A percentile compares a stretch with the other conserved stretches of the same genome.
Evolutionary conservation across 2,797 vertebrate genomes (phyloP).

Genomic region (Gadopsis bispinosus): DNA sequence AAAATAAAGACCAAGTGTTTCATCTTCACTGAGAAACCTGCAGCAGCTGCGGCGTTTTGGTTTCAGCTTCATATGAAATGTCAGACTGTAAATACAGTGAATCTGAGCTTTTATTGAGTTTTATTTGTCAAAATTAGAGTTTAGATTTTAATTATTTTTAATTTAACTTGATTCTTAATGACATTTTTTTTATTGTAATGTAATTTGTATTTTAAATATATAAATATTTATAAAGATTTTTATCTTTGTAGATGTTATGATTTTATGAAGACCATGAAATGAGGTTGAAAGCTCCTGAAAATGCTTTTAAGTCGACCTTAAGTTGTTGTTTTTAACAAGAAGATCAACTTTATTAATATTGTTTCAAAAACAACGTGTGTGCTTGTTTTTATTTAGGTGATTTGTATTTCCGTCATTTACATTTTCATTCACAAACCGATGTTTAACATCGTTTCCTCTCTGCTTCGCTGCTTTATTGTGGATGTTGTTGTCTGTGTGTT

Average conservation of each 20-base stretch:
- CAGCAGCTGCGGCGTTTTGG: slow-evolving; percentile 20
- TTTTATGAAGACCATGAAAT: not conserved
- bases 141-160: not conserved
- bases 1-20: not conserved
- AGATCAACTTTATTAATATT: too few relatives aligned
- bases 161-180: too few relatives aligned
- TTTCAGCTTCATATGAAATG: not conserved
- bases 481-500: slow-evolving; percentile 46
- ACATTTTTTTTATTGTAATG: not conserved
- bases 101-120: not conserved
- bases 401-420: not conserved
- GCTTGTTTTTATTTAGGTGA: not conserved
- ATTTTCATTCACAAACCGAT: not conserved
- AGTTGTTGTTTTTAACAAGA: not conserved
- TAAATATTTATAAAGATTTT: not conserved
- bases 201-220: not conserved
- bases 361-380: not conserved
- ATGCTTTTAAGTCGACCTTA: not conserved
- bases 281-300: not conserved
- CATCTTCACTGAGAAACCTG: slow-evolving; percentile 12
- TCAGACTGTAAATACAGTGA: too few relatives aligned
- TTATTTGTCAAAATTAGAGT: not conserved
- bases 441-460: not conserved
- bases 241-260: too few relatives aligned
- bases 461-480: not conserved